These are phyloP conservation scores for Eilema sororculum DNA, from an alignment of 2,888 invertebrate species.

Conservation along the genomic window DNA sequence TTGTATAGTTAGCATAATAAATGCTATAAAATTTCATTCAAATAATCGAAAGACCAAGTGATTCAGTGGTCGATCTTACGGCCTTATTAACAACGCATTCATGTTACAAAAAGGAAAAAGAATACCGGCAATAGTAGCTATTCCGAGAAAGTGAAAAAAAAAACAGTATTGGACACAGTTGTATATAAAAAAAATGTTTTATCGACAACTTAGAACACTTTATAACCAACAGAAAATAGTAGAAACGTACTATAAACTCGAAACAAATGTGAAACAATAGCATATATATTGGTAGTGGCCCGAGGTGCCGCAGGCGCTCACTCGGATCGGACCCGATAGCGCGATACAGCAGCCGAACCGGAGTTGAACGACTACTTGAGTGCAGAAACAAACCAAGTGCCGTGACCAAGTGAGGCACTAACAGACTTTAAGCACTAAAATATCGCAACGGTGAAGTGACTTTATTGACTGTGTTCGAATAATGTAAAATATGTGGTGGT, in stretches of 20 bases:
- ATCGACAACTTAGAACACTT: neutral
- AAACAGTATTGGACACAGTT: no score
- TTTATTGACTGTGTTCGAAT: neutral
- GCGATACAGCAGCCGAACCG: neutral
- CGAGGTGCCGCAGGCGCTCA: neutral
- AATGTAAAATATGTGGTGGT: neutral
- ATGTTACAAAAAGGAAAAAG: no score
- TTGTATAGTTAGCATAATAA: no score
- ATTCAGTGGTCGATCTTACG: no score
- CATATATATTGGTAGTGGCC: neutral
- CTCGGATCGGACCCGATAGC: neutral
- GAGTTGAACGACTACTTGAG: no score
- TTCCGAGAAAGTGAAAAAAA: neutral
- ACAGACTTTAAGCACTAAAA: neutral
- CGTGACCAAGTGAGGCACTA: neutral
- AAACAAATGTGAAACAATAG: constrained; percentile 4
- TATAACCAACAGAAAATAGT: neutral
- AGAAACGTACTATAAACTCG: neutral
- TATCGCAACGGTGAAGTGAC: neutral
- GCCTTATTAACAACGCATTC: no score
- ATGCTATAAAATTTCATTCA: no score
- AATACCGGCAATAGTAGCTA: no score
- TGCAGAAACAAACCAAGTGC: constrained; percentile 4
- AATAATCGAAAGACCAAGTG: no score
- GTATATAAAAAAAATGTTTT: no score